These are phyloP conservation scores for Drosophila pallidifrons DNA, from an alignment of 1,140 invertebrate species.

Conservation along the genomic window DNA sequence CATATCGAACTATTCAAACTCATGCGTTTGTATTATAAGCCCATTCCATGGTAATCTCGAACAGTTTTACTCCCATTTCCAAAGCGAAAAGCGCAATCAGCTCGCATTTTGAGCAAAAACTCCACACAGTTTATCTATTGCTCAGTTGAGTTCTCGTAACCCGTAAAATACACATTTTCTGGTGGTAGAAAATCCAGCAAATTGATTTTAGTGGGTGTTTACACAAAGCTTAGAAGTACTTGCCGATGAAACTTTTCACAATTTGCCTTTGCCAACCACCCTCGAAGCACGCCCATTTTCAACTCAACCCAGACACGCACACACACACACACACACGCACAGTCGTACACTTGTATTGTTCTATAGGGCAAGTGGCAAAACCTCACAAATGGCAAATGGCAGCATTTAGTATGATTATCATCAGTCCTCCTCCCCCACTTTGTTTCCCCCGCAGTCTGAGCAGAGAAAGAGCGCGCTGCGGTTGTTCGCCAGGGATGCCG, in stretches of 20 bases:
- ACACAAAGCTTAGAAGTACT: slow-evolving; percentile 82
- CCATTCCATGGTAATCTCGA: slow-evolving; percentile 38
- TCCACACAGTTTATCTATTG: slow-evolving; percentile 1
- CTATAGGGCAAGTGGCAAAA: slow-evolving; percentile 82
- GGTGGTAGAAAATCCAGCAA: slow-evolving; percentile 83
- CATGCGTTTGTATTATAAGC: slow-evolving; percentile 33
- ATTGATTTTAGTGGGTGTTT: slow-evolving; percentile 85
- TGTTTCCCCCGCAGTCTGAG: not conserved
- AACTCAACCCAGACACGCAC: slow-evolving; percentile 30
- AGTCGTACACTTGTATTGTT: slow-evolving; percentile 25
- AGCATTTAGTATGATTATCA: slow-evolving; percentile 84
- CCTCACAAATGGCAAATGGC: slow-evolving; percentile 85
- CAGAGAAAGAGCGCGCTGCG: not conserved
- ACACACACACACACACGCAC: slow-evolving; percentile 22
- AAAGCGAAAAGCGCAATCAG: slow-evolving; percentile 43
- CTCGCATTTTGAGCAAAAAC: slow-evolving; percentile 2
- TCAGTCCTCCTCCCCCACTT: slow-evolving; percentile 28
- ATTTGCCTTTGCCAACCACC: slow-evolving; percentile 67
- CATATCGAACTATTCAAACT: slow-evolving; percentile 18
- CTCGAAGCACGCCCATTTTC: slow-evolving; percentile 54
- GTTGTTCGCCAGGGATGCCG: slow-evolving; percentile 8
- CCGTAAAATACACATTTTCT: slow-evolving; percentile 83
- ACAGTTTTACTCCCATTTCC: slow-evolving; percentile 32
- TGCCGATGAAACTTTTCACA: slow-evolving; percentile 73
- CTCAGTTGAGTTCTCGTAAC: slow-evolving; percentile 49